Conservation (phyloP, 2,797 vertebrate species). For the Antrozous pallidus region DNA sequence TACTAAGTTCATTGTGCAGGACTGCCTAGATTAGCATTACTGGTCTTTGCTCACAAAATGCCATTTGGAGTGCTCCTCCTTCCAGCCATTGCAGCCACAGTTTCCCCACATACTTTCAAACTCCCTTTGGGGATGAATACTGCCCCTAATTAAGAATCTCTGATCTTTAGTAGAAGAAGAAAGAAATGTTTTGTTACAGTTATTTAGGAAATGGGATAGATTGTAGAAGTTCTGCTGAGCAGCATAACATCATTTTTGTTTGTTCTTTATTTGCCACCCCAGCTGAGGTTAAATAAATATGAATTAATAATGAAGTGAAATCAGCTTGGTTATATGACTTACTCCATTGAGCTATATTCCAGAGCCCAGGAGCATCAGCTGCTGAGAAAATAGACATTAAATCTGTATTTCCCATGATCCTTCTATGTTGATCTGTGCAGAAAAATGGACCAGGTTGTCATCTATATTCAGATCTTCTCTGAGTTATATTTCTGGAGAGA, state of each 20-base stretch:
- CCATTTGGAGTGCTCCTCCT: neutral
- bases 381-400: slow-evolving; percentile 47
- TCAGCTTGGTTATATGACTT: slow-evolving; percentile 44
- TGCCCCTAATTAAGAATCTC: neutral
- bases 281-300: slow-evolving; percentile 45
- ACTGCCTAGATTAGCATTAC: neutral
- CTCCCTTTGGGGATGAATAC: neutral
- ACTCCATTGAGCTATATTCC: slow-evolving; percentile 23
- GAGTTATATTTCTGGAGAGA: slow-evolving; percentile 47
- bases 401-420: slow-evolving; percentile 43
- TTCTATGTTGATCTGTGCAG: slow-evolving; percentile 44
- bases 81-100: neutral
- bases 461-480: slow-evolving; percentile 58
- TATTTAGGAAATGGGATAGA: neutral
- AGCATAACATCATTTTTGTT: neutral
- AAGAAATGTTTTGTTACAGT: neutral
- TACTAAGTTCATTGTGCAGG: neutral
- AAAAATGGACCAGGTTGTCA: slow-evolving; percentile 49
- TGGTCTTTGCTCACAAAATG: neutral
- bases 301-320: slow-evolving; percentile 45
- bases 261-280: neutral
- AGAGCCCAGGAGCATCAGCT: neutral
- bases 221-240: neutral
- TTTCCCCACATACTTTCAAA: neutral
- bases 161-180: neutral